These are phyloP conservation scores for Dryomyza anilis DNA, from an alignment of 2,888 invertebrate species.

Conservation along the genomic window DNA sequence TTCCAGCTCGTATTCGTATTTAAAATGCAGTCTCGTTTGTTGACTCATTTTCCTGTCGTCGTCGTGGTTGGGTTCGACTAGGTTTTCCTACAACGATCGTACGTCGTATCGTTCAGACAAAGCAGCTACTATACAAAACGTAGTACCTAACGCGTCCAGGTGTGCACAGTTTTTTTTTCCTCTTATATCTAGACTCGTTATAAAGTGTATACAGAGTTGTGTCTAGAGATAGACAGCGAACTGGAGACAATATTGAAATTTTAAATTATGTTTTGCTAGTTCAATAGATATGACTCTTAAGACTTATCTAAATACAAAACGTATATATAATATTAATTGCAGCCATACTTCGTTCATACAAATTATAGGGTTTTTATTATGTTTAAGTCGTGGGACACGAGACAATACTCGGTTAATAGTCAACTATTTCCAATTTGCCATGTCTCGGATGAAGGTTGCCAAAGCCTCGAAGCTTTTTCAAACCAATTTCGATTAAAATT, in stretches of 20 bases:
- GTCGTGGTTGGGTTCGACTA: slow-evolving; percentile 1
- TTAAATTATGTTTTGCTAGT: too few species aligned
- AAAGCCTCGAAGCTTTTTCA: too few species aligned
- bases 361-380: too few species aligned
- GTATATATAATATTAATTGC: too few species aligned
- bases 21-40: slow-evolving; percentile 21
- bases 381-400: too few species aligned
- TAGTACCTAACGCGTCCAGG: slow-evolving; percentile 18
- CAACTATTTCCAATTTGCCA: too few species aligned
- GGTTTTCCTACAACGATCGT: not conserved
- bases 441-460: too few species aligned
- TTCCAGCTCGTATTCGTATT: not conserved
- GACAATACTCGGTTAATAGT: too few species aligned
- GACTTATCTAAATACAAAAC: too few species aligned
- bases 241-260: not conserved
- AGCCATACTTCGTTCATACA: too few species aligned
- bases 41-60: slow-evolving; percentile 29
- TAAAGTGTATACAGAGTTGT: not conserved
- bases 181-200: not conserved
- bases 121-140: not conserved
- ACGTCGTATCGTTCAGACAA: not conserved
- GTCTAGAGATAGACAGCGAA: not conserved
- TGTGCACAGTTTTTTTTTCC: slow-evolving; percentile 19
- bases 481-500: too few species aligned
- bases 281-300: too few species aligned